Conservation (phyloP, 2,888 invertebrate species). For the Buathra laborator region DNA sequence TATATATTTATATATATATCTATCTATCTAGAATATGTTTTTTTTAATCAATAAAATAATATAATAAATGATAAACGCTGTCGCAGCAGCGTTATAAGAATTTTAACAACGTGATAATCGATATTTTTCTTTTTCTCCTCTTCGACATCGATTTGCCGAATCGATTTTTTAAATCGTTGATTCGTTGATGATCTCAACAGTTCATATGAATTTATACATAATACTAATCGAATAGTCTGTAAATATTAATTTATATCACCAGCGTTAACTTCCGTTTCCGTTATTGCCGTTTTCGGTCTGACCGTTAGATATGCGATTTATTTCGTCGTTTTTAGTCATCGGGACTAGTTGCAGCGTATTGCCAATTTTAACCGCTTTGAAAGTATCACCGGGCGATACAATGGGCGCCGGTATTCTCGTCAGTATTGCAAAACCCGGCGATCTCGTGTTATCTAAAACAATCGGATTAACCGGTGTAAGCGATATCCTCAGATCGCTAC, state of each 20-base stretch:
- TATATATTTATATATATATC: slow-evolving; percentile 25
- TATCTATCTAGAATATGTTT: slow-evolving; percentile 47
- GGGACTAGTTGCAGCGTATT: slow-evolving; percentile 78
- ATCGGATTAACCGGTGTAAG: slow-evolving; percentile 68
- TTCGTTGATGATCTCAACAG: background rate
- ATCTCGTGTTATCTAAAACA: slow-evolving; percentile 60
- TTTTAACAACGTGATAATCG: slow-evolving; percentile 14
- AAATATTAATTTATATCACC: slow-evolving; percentile 43
- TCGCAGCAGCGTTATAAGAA: slow-evolving; percentile 30
- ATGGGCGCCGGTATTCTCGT: slow-evolving; percentile 73
- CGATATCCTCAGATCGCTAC: slow-evolving; percentile 73
- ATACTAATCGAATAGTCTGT: slow-evolving; percentile 26
- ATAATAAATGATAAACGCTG: slow-evolving; percentile 45
- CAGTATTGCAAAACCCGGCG: slow-evolving; percentile 73
- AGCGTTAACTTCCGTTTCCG: slow-evolving; percentile 59
- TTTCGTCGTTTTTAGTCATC: slow-evolving; percentile 68
- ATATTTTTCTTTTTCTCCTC: background rate
- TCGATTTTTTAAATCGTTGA: slow-evolving; percentile 19
- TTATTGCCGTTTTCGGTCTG: slow-evolving; percentile 33
- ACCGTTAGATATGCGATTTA: slow-evolving; percentile 28
- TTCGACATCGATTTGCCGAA: slow-evolving; percentile 29
- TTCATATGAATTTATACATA: slow-evolving; percentile 6
- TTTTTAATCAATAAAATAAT: slow-evolving; percentile 18
- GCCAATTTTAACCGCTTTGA: slow-evolving; percentile 79
- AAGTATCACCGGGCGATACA: slow-evolving; percentile 77